A percentile compares a stretch with the other conserved stretches of the same genome.
phyloP scores from a whole-genome alignment of 2,797 vertebrate species.

The Ctenosaura bakeri region DNA sequence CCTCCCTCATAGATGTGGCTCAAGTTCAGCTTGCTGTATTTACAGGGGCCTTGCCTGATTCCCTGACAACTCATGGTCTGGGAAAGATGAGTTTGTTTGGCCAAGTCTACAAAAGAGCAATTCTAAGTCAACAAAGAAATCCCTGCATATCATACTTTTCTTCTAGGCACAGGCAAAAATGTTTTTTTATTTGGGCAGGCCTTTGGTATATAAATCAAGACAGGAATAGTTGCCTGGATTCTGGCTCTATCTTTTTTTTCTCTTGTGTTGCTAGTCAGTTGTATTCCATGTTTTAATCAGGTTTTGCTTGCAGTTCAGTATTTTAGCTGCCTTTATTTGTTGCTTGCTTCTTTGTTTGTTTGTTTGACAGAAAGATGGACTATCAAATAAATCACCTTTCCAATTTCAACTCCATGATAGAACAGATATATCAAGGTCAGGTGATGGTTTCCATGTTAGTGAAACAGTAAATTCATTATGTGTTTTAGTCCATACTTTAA shows the following conservation, averaged over 20 bases:
- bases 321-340: background rate
- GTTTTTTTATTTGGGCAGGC: background rate
- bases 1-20: background rate
- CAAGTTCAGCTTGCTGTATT: conserved; percentile 1
- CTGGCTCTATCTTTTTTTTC: background rate
- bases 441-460: no score
- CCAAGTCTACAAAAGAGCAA: background rate
- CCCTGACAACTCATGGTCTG: background rate
- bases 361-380: no score
- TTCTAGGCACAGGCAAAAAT: background rate
- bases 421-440: background rate
- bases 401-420: background rate
- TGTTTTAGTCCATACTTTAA: no score
- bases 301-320: background rate
- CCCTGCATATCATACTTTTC: background rate
- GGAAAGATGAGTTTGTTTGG: background rate
- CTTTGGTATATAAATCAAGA: background rate
- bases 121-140: background rate
- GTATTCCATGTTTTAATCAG: background rate
- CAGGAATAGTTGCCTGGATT: background rate
- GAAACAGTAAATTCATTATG: no score
- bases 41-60: background rate
- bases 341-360: background rate
- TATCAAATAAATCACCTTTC: background rate
- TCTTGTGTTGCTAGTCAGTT: background rate